These are phyloP conservation scores for Empis livida DNA, from an alignment of 2,888 invertebrate genomes.

Conservation along the genomic window DNA sequence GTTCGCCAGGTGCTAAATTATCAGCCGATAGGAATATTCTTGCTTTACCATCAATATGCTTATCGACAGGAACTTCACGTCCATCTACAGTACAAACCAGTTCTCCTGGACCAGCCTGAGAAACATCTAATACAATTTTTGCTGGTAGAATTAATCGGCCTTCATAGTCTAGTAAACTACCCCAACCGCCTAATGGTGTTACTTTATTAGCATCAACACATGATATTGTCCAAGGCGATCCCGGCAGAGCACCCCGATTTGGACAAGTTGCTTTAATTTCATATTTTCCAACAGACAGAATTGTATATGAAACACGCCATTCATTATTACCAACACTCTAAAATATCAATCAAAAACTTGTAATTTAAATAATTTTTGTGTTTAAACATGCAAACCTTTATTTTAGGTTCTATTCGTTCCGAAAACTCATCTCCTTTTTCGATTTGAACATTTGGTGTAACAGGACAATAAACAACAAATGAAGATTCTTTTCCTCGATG, in stretches of 20 bases:
- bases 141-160: constrained; percentile 60
- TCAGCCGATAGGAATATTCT: constrained; percentile 40
- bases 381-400: constrained; percentile 20
- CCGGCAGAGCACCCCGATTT: constrained; percentile 47
- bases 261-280: constrained; percentile 69
- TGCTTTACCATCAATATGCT: constrained; percentile 29
- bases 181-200: constrained; percentile 70
- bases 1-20: constrained; percentile 53
- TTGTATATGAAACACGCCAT: constrained; percentile 82
- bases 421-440: constrained; percentile 33
- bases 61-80: constrained; percentile 40
- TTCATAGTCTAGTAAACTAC: constrained; percentile 60
- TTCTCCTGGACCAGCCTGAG: constrained; percentile 80
- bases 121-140: constrained; percentile 75
- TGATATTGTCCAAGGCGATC: constrained; percentile 69
- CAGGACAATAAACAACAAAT: constrained; percentile 46
- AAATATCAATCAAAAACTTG: background rate
- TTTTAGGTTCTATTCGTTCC: constrained; percentile 35
- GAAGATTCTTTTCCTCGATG: constrained; percentile 59
- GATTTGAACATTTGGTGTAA: constrained; percentile 50
- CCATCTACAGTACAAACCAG: constrained; percentile 54
- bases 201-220: constrained; percentile 34
- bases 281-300: constrained; percentile 82
- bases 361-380: background rate
- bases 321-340: constrained; percentile 53